A percentile compares a stretch with the other conserved stretches of the same genome.
These are phyloP conservation scores for Scolopax bukidnonensis DNA, from an alignment of 2,797 vertebrate genomes.

Conservation along the genomic window DNA sequence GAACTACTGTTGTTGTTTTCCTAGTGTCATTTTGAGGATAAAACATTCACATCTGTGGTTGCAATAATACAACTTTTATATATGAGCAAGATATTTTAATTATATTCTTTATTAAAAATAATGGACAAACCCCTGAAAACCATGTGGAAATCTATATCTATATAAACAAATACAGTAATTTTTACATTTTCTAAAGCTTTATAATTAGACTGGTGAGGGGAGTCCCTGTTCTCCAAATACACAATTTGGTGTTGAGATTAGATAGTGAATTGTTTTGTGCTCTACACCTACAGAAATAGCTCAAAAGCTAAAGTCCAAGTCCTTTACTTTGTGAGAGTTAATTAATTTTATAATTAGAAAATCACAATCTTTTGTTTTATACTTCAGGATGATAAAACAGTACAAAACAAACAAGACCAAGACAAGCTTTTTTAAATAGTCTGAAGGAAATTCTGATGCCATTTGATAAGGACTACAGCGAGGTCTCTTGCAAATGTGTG, in stretches of 20 bases:
- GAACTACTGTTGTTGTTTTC: not conserved
- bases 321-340: not conserved
- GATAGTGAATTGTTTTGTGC: not conserved
- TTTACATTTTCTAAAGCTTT: not conserved
- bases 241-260: not conserved
- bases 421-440: not conserved
- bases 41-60: not conserved
- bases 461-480: not conserved
- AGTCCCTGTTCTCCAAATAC: not conserved
- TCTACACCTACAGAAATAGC: not conserved
- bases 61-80: not conserved
- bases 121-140: not conserved
- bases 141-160: not conserved
- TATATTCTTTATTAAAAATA: not conserved
- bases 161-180: not conserved
- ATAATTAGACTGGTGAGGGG: not conserved
- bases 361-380: not conserved
- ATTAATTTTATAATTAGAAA: conserved; percentile 36
- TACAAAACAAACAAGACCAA: not conserved
- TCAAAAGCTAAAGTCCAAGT: not conserved
- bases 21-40: not conserved
- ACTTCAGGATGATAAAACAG: not conserved
- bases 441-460: not conserved
- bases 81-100: not conserved
- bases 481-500: not conserved